These are phyloP conservation scores for Rhizoglyphus robini DNA, from an alignment of 1,140 invertebrate species.

Conservation along the genomic window DNA sequence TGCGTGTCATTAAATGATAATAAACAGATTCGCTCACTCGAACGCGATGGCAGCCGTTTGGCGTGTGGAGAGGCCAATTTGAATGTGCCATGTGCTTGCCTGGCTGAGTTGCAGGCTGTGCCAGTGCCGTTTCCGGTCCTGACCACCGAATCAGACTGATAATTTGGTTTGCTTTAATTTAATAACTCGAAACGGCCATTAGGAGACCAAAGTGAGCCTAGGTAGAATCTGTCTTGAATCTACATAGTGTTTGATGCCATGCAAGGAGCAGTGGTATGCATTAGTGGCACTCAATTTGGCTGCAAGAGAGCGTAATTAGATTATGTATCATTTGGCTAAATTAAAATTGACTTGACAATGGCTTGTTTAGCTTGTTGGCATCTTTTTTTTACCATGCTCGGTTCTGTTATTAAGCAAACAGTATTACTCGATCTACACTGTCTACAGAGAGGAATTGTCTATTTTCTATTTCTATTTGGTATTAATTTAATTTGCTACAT, in stretches of 20 bases:
- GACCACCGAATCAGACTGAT: background rate
- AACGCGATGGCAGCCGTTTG: background rate
- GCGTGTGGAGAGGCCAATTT: background rate
- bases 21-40: constrained; percentile 3
- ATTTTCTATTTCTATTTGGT: background rate
- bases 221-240: too few relatives aligned
- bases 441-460: background rate
- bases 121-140: too few relatives aligned
- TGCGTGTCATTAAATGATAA: constrained; percentile 13
- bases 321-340: constrained; percentile 15
- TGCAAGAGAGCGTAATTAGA: constrained; percentile 3
- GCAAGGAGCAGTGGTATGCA: background rate
- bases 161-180: background rate
- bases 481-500: constrained; percentile 12
- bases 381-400: background rate
- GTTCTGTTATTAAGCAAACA: constrained; percentile 3
- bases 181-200: background rate
- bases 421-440: background rate
- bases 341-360: constrained; percentile 15
- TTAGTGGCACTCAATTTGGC: constrained; percentile 9
- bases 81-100: background rate
- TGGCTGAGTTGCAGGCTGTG: too few relatives aligned
- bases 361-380: constrained; percentile 15
- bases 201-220: background rate
- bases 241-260: background rate